Base-by-base conservation (phyloP, 1,140 invertebrate genomes). In the Drosophila nannoptera region DNA sequence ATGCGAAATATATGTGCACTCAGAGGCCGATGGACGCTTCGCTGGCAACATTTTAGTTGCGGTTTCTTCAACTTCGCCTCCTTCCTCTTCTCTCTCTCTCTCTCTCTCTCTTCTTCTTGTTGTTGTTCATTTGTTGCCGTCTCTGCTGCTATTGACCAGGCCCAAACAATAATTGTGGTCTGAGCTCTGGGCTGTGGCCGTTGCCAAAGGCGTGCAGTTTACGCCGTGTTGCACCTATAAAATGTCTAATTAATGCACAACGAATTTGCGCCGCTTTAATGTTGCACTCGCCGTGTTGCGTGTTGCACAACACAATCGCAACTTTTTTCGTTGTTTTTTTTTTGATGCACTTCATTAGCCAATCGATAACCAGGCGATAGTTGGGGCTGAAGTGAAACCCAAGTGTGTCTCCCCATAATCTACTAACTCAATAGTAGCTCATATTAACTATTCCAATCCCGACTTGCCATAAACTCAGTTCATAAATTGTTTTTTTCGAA, bases 211-310 rank as follows among this genome's bases (percentile, higher is more conserved):
- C 64, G 55, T 80, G 69, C 76, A 80, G 73, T 71, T 65, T 66
- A 86, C 72, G 69, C 73, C 76, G 78, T 76, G 73, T 83, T 83
- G 80, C 81, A 86, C 80, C 80, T 86, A 83, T 83, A 83, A 84
- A 83, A 80, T 83, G 76, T 83, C 80, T 84, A 83, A 83, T 83
- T 83, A 83, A 83, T 83, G 77, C 76, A 77, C 76, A 83, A 83
- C 80, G 80, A 83, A 86, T 86, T 83, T 80, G 81, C 76, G 76
- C 80, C 75, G 76, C 77, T 78, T 78, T 78, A 69, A 71, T 70
- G 56, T 54, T 54, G 75, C 49, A 36, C 45, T 12, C 42, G 12
- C 48, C n/a, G 16, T 33, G 55, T 54, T 68, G 35, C n/a, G 43
- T 70, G 68, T 52, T 70, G 52, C 48, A 75, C 33, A 49, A n/a